Base-by-base conservation (phyloP, 2,113 vertebrate genomes). In the Recurvirostra avosetta region DNA sequence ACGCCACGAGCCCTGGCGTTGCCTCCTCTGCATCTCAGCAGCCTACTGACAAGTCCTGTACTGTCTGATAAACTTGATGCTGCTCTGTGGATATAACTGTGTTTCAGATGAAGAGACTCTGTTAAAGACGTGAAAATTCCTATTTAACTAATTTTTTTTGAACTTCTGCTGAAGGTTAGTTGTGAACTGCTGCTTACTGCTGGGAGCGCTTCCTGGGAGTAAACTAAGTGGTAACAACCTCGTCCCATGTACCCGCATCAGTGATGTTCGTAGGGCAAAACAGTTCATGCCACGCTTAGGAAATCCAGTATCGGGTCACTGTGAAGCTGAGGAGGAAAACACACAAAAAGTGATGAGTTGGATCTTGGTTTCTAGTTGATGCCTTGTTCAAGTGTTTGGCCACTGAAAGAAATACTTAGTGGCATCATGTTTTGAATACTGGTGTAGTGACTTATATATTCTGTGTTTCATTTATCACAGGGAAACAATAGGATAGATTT, bases 41-140 rank as follows among this genome's bases (percentile, higher is more conserved):
- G 95, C 96, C 99, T 59, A 95, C 98, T 7, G 99, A 99, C 98
- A 99, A 99, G 98, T 99, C 99, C 73, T 99, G 99, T 97, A 99
- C 99, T 41, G 99, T 99, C 92, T 99, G 98, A 98, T 19, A 2
- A 74, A 15, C 47, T 43, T 9, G 32, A 0, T 13, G 95, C 75
- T 80, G 92, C 97, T 85, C 89, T 41, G 65, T 26, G 96, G 96
- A 47, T 62, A 5, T 92, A 81, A 27, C 90, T 85, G 72, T 93
- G 22, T 47, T 96, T 90, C 94, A 65, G 49, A 21, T 12, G 70
- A 43, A 73, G 80, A 81, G 94, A 96, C 80, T 95, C 22, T 14
- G 86, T 38, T 73, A 82, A 82, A 74, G 95, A 96, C 89, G 0
- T 73, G 77, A 22, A 53, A 92, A 85, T 96, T 90, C 87, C 87